Evolutionary conservation across 2,797 vertebrate genomes (phyloP).

Genomic region (Danio tinwini): DNA sequence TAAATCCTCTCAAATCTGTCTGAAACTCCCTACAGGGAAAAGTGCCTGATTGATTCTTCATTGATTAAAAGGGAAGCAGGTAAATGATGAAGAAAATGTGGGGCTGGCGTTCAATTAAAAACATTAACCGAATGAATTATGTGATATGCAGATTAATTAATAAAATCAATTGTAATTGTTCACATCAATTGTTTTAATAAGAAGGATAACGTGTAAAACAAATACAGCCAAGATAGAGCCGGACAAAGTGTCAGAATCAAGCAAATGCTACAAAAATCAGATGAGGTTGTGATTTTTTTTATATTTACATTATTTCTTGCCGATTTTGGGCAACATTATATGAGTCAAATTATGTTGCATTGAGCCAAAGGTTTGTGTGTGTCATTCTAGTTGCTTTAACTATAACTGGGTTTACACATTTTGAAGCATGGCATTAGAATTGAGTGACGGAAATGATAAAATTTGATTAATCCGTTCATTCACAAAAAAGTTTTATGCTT

Average conservation of each 20-base stretch:
- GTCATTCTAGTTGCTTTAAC: no score
- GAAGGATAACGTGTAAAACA: not conserved
- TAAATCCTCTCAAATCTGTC: constrained; percentile 44
- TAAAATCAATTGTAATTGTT: not conserved
- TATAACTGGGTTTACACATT: no score
- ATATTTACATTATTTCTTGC: no score
- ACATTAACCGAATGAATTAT: not conserved
- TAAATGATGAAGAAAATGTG: not conserved
- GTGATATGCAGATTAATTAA: not conserved
- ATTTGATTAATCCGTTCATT: no score
- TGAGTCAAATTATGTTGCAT: no score
- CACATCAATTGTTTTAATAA: not conserved
- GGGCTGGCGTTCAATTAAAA: not conserved
- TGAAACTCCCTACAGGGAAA: constrained; percentile 29
- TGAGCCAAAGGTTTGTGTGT: no score
- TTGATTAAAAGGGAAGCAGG: constrained; percentile 39
- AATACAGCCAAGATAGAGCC: not conserved
- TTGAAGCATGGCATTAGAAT: no score
- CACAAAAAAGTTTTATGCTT: no score
- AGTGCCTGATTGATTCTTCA: constrained; percentile 35
- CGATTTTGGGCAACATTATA: no score
- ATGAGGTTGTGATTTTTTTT: no score
- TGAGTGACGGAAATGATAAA: no score
- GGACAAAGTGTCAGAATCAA: not conserved
- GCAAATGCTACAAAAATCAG: no score